Percentiles rank a stretch among this genome's conserved stretches.
phyloP scores from a whole-genome alignment of 2,888 invertebrate genomes.

The Standfussiana lucernea region DNA sequence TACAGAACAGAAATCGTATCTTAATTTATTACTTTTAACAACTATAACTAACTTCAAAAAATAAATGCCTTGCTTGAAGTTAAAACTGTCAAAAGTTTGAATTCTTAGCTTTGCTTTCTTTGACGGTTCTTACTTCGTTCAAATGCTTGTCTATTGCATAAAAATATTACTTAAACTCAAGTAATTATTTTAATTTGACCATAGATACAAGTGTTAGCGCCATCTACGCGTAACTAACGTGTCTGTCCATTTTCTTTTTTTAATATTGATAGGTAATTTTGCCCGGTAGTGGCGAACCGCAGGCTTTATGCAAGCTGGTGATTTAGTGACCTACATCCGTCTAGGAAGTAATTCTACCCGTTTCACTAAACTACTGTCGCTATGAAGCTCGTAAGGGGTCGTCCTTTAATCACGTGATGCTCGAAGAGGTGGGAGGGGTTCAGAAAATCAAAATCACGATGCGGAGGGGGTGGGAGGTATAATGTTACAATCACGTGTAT shows the following conservation, averaged over 20 bases:
- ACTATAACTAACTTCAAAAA: too few species aligned
- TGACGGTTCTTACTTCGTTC: too few species aligned
- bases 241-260: too few species aligned
- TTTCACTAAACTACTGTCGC: background rate
- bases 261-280: background rate
- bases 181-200: too few species aligned
- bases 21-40: too few species aligned
- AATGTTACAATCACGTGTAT: background rate
- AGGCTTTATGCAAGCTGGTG: background rate
- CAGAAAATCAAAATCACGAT: background rate
- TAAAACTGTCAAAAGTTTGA: too few species aligned
- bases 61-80: too few species aligned
- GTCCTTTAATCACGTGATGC: background rate
- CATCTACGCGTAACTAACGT: background rate
- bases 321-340: background rate
- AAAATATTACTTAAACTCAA: too few species aligned
- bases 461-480: background rate
- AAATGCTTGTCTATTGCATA: too few species aligned
- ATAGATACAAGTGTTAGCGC: too few species aligned
- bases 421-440: background rate
- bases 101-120: too few species aligned
- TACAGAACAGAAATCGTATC: too few species aligned
- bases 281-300: background rate
- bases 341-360: background rate
- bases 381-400: background rate